phyloP scores from a whole-genome alignment of 2,888 invertebrate genomes.

The Nycteola revayana region DNA sequence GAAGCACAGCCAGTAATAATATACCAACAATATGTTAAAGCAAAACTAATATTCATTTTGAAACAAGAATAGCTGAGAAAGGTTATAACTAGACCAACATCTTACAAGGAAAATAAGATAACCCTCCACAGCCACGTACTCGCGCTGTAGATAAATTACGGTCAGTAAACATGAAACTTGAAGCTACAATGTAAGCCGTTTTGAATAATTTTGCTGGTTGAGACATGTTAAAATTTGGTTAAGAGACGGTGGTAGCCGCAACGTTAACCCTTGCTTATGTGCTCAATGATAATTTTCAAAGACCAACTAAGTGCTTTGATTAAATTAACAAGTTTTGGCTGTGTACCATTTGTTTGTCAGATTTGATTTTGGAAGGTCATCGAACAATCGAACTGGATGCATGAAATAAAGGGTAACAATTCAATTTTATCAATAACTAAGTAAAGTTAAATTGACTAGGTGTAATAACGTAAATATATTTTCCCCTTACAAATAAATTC shows the following conservation, averaged over 20 bases:
- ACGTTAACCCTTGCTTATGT: constrained; percentile 9
- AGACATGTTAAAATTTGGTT: constrained; percentile 9
- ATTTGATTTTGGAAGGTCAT: too few species aligned
- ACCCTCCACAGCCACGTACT: constrained; percentile 14
- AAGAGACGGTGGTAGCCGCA: constrained; percentile 12
- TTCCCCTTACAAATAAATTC: too few species aligned
- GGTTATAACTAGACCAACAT: constrained; percentile 28
- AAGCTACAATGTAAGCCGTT: constrained; percentile 26
- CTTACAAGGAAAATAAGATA: constrained; percentile 27
- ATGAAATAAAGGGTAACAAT: too few species aligned
- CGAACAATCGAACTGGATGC: too few species aligned
- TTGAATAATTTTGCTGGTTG: constrained; percentile 31
- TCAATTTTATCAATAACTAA: too few species aligned
- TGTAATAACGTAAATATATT: too few species aligned
- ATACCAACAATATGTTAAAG: constrained; percentile 1
- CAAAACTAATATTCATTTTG: not conserved
- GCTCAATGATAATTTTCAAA: constrained; percentile 18
- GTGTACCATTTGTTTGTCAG: too few species aligned
- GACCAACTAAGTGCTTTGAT: constrained; percentile 9
- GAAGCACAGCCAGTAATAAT: too few species aligned
- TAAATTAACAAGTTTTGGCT: constrained; percentile 3
- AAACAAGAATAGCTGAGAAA: constrained; percentile 29
- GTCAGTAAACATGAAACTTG: constrained; percentile 28
- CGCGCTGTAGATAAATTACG: constrained; percentile 31
- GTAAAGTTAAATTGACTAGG: too few species aligned